Evolutionary conservation across 2,888 invertebrate genomes (phyloP), one percentile per base, ranked within the genome.

Genomic region (Rhorus exstirpatorius): DNA sequence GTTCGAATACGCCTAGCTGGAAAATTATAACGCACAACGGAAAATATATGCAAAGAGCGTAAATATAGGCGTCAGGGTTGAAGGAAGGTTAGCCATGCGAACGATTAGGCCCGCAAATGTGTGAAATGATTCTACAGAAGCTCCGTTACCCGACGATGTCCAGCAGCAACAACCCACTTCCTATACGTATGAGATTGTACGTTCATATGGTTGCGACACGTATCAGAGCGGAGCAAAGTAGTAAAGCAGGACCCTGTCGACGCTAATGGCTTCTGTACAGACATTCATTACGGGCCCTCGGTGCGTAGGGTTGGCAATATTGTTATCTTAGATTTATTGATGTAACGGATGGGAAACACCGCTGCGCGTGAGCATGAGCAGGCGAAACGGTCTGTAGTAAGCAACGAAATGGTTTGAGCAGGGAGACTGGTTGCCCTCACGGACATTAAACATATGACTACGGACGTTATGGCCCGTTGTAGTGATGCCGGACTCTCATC

Each of bases 321-420:
- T 92, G 92, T 91, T 91, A 91, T 92, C 92, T 92, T 92, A 92
- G 91, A 92, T 92, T 92, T 92, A 92, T 92, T 91, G 91, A 92
- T 91, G 92, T 92, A 91, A 92, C 92, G 92, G 91, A 91, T 92
- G 92, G 92, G 89, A 90, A 90, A 91, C 89, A 90, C 89, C 87
- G 88, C 89, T 90, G 89, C 85, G 88, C 86, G 88, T 67, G 72
- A 87, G 86, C 76, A 65, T 58, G 76, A 85, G 83, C 83, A 84
- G 81, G 84, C 85, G 81, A n/a, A 76, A 81, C 87, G 83, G 86
- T 87, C 55, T 38, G 67, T 21, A 58, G 26, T 74, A 46, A 51
- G 51, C 77, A 80, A 65, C 68, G 53, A 53, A 77, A 75, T 71
- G 67, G 70, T 61, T 68, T 51, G n/a, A 74, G 51, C 53, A 76